phyloP scores from a whole-genome alignment of 2,797 vertebrate species.

The Rhabdomys pumilio region DNA sequence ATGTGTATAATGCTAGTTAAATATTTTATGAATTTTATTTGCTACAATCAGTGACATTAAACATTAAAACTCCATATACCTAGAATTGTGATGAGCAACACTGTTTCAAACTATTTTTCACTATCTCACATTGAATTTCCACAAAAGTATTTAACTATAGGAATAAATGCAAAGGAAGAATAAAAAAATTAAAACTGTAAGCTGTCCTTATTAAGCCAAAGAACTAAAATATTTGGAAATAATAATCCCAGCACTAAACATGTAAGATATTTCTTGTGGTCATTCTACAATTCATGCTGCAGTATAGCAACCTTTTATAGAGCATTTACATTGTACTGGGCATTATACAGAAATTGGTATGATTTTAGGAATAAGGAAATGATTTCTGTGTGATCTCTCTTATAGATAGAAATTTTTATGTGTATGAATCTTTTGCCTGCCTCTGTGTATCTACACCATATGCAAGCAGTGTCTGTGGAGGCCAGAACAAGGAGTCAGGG shows the following conservation, averaged over 20 bases:
- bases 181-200: not conserved
- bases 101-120: not conserved
- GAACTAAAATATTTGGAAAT: not conserved
- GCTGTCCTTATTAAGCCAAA: not conserved
- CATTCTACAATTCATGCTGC: not conserved
- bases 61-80: not conserved
- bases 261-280: not conserved
- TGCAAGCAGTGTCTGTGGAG: not conserved
- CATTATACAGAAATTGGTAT: not conserved
- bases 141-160: conserved; percentile 5
- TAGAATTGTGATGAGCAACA: not conserved
- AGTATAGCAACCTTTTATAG: not conserved
- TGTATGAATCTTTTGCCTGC: not conserved
- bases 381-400: not conserved
- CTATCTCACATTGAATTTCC: not conserved
- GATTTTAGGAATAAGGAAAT: not conserved
- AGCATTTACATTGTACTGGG: not conserved
- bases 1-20: not conserved
- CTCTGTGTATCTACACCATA: not conserved
- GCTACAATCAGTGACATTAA: not conserved
- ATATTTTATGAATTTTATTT: not conserved
- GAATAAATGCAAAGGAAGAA: not conserved
- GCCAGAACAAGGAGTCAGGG: not conserved
- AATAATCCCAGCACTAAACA: not conserved
- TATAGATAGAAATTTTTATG: not conserved